Conservation (phyloP, 2,888 invertebrate genomes). For the Cancer borealis region DNA sequence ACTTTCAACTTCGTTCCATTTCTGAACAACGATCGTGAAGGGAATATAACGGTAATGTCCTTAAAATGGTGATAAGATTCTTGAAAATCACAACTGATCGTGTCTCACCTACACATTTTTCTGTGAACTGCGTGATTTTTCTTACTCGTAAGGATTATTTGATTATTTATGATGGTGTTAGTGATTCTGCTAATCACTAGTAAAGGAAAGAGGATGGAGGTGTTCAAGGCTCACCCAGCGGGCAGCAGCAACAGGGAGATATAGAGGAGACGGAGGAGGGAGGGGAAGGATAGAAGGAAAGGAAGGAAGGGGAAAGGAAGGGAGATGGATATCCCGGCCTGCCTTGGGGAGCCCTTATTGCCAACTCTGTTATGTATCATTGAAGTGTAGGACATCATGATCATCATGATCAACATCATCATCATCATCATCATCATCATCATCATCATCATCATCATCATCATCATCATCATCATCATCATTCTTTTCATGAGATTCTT, state of each 20-base stretch:
- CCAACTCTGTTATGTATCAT: not conserved
- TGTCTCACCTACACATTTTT: not conserved
- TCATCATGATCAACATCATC: not conserved
- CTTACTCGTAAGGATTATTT: not conserved
- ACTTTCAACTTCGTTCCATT: not conserved
- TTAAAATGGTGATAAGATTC: slow-evolving; percentile 9
- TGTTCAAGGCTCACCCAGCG: not conserved
- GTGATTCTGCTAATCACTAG: not conserved
- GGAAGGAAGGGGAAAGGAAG: not conserved
- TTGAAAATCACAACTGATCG: not conserved
- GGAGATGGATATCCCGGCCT: too few species aligned
- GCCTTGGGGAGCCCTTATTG: not conserved
- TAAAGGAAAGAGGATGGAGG: not conserved
- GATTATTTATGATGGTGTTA: slow-evolving; percentile 20
- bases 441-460: not conserved
- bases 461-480: not conserved
- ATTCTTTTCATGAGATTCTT: too few species aligned
- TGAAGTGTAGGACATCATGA: not conserved
- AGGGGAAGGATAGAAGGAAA: not conserved
- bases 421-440: too few species aligned
- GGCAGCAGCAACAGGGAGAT: not conserved
- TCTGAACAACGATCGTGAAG: not conserved
- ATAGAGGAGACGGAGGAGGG: not conserved
- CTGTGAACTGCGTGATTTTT: not conserved
- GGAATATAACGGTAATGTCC: not conserved